Base-by-base conservation (phyloP, 2,113 vertebrate genomes). In the Stomatorhinus ivindoensis region DNA sequence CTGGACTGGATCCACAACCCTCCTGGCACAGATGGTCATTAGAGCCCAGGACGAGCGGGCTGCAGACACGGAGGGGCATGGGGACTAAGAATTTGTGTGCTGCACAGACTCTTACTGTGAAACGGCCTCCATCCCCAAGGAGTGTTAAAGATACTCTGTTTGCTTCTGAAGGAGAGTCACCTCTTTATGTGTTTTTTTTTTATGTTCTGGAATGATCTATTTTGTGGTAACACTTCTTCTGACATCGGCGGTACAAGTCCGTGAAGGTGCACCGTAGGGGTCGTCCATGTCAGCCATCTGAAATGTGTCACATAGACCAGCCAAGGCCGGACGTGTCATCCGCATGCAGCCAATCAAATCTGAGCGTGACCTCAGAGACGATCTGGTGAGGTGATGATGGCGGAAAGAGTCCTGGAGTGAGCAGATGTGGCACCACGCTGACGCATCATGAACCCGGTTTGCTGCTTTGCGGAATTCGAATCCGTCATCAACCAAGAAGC, bases 1-100 rank as follows among this genome's bases (percentile, higher is more conserved):
- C 93, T 96, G 35, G 98, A 99, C 95, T 99, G 98, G 98, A 95
- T 99, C 94, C 97, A 98, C 93, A 97, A 98, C 91, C 94, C 97
- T 9, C 89, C 97, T 0, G 95, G 95, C 91, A 96, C 97, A 31
- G 94, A 94, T 69, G 96, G 94, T 7, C 95, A 96, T 91, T 97
- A 95, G 95, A 85, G 88, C 58, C 46, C 86, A 87, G 92, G 91
- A 89, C 94, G 15, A 47, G 92, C 21, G 13, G 89, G 61, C 92
- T 91, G 84, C 87, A 92, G 92, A 87, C 88, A 92, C 90, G 91
- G 90, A 92, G 93, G 84, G 46, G 13, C 92, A 65, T 39, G 92
- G 92, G 93, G 93, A 90, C 47, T 31, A 69, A 31, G 69, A 17
- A 21, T 48, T 46, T 61, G 84, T 86, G 86, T 55, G 39, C 82